Evolutionary conservation across 2,113 vertebrate genomes (phyloP).

Genomic region (Gorsachius goisagi): DNA sequence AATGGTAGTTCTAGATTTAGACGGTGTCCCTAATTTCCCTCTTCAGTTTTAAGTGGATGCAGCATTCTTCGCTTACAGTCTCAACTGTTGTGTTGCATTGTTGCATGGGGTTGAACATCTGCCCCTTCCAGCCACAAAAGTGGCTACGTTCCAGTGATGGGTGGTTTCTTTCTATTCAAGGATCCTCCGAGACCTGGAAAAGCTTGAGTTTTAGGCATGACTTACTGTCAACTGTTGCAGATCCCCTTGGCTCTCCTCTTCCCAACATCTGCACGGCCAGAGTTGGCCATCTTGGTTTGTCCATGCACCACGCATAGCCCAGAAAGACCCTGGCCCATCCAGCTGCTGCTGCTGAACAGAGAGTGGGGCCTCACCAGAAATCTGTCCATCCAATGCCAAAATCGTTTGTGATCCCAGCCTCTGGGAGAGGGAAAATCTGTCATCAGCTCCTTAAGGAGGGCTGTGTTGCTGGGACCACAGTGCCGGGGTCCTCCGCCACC

Average conservation of each 20-base stretch:
- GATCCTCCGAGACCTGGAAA: constrained; percentile 25
- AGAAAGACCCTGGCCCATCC: neutral
- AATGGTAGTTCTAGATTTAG: constrained; percentile 32
- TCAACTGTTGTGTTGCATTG: constrained; percentile 33
- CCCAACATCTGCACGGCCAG: neutral
- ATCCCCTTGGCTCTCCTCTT: neutral
- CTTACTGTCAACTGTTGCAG: neutral
- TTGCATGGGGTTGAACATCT: constrained; percentile 52
- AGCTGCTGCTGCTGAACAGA: neutral
- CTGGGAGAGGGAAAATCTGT: neutral
- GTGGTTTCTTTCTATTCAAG: constrained; percentile 56
- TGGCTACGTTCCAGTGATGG: constrained; percentile 39
- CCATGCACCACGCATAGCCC: neutral
- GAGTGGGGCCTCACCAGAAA: neutral
- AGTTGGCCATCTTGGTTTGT: neutral
- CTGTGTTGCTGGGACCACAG: neutral
- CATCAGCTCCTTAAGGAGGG: neutral
- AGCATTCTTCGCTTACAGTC: constrained; percentile 14
- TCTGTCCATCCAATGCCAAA: neutral
- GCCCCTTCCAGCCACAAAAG: constrained; percentile 59
- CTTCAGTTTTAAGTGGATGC: constrained; percentile 17
- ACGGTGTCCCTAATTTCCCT: constrained; percentile 43
- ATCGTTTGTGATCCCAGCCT: neutral
- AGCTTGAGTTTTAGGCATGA: neutral
- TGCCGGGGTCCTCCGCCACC: neutral